Percentiles rank a stretch among this genome's conserved stretches.
These are phyloP conservation scores for Telenomus remus DNA, from an alignment of 1,140 invertebrate genomes.

Conservation along the genomic window DNA sequence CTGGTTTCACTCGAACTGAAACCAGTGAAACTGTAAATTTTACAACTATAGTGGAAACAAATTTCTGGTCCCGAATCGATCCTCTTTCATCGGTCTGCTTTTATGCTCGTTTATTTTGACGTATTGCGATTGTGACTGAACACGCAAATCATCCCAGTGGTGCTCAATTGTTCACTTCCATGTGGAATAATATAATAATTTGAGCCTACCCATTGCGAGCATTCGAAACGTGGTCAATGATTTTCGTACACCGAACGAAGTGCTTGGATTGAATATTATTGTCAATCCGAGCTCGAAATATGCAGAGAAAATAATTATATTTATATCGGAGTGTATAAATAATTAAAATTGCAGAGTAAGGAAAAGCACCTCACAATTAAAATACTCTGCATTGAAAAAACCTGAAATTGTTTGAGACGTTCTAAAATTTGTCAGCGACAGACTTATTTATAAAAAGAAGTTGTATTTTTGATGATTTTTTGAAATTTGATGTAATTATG, in stretches of 20 bases:
- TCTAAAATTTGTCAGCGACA: too few species aligned
- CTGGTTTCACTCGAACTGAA: too few species aligned
- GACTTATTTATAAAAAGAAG: too few species aligned
- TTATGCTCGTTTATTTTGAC: slow-evolving; percentile 42
- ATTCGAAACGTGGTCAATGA: too few species aligned
- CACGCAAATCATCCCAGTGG: slow-evolving; percentile 36
- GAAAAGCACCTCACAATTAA: too few species aligned
- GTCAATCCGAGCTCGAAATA: background rate
- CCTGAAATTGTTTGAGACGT: too few species aligned
- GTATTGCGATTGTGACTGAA: slow-evolving; percentile 31
- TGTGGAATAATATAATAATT: slow-evolving; percentile 27
- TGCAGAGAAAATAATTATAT: background rate
- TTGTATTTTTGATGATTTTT: too few species aligned
- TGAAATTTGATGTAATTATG: too few species aligned
- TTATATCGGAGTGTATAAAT: too few species aligned
- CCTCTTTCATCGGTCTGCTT: slow-evolving; percentile 37
- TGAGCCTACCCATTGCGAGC: background rate
- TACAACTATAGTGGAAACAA: slow-evolving; percentile 19
- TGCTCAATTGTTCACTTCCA: slow-evolving; percentile 17
- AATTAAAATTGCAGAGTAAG: too few species aligned
- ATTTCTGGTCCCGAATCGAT: slow-evolving; percentile 32
- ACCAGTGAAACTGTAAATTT: slow-evolving; percentile 10
- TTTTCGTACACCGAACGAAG: slow-evolving; percentile 3
- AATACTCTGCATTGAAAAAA: too few species aligned
- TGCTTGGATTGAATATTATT: slow-evolving; percentile 12